phyloP scores from a whole-genome alignment of 2,888 invertebrate genomes.

The Plebejus argus region DNA sequence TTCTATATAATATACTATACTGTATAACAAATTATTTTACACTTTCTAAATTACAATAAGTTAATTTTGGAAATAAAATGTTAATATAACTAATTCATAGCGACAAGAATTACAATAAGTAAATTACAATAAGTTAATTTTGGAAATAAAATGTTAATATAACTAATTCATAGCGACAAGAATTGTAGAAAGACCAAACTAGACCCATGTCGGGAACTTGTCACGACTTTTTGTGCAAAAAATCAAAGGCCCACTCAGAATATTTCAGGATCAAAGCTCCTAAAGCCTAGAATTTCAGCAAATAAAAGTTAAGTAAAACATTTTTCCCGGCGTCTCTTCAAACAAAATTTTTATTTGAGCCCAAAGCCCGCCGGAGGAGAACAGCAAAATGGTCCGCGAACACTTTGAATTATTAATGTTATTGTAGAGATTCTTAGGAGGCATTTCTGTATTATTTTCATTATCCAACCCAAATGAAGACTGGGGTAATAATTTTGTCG shows the following conservation, averaged over 20 bases:
- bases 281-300: conserved; percentile 36
- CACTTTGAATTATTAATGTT: conserved; percentile 53
- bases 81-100: background rate
- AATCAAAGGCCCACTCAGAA: conserved; percentile 25
- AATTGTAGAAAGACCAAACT: background rate
- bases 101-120: background rate
- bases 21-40: too few relatives aligned
- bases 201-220: conserved; percentile 15
- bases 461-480: conserved; percentile 48
- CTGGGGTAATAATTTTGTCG: conserved; percentile 44
- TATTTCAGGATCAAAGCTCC: conserved; percentile 34
- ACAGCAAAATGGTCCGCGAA: conserved; percentile 47
- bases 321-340: conserved; percentile 45
- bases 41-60: too few relatives aligned
- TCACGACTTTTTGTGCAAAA: conserved; percentile 11
- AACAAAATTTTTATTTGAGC: conserved; percentile 49
- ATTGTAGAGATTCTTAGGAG: conserved; percentile 47
- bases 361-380: conserved; percentile 44
- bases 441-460: conserved; percentile 48
- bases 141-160: background rate
- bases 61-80: background rate
- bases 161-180: background rate
- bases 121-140: background rate
- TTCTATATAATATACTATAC: too few relatives aligned
- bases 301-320: conserved; percentile 44